Conservation (phyloP, 2,888 invertebrate genomes). For the Lordiphosa fenestrarum region DNA sequence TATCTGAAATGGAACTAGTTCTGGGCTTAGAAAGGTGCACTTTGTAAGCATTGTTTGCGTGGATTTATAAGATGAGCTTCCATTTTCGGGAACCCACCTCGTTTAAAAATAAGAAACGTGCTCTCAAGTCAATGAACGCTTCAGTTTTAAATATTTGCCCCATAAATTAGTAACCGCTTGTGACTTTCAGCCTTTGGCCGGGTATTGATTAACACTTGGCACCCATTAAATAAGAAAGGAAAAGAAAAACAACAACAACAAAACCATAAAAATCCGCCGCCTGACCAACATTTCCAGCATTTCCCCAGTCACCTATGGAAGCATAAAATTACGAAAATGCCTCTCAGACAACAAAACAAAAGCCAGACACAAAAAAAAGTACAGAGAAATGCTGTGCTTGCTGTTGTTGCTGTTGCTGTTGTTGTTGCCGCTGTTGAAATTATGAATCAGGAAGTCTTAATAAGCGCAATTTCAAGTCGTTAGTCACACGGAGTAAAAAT, state of each 20-base stretch:
- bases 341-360: constrained; percentile 27
- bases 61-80: too few species aligned
- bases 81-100: too few species aligned
- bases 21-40: too few species aligned
- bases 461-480: constrained; percentile 74
- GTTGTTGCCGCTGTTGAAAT: constrained; percentile 35
- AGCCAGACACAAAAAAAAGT: constrained; percentile 24
- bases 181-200: too few species aligned
- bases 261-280: constrained; percentile 37
- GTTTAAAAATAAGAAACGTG: too few species aligned
- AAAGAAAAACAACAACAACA: background rate
- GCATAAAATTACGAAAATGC: constrained; percentile 28
- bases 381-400: background rate
- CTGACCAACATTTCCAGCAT: constrained; percentile 38
- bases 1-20: too few species aligned
- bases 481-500: constrained; percentile 51
- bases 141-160: too few species aligned
- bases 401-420: too few species aligned
- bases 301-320: constrained; percentile 12
- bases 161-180: too few species aligned
- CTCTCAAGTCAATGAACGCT: too few species aligned
- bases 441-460: constrained; percentile 76
- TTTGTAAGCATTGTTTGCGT: too few species aligned
- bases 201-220: constrained; percentile 38
- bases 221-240: constrained; percentile 8